These are phyloP conservation scores for Anguilla anguilla DNA, from an alignment of 2,797 vertebrate species.

Conservation along the genomic window DNA sequence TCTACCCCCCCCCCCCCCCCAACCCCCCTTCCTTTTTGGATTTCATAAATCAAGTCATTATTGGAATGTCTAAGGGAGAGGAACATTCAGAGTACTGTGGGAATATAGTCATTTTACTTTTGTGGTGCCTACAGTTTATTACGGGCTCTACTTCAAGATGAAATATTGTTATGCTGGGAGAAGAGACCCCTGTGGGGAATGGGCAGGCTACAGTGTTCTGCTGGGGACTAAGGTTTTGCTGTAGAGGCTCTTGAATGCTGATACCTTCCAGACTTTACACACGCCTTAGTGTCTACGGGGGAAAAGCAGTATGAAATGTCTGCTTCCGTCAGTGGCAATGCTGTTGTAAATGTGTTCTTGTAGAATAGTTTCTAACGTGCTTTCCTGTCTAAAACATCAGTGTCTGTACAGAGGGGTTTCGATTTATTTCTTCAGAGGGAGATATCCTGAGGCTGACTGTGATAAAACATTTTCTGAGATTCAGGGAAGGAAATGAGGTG, in stretches of 20 bases:
- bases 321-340: neutral
- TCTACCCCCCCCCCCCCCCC: too few relatives aligned
- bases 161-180: neutral
- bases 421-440: too few relatives aligned
- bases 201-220: too few relatives aligned
- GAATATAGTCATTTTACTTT: neutral
- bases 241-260: neutral
- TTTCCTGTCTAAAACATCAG: too few relatives aligned
- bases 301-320: neutral
- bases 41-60: neutral
- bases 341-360: neutral
- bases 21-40: neutral
- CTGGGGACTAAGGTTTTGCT: too few relatives aligned
- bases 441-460: too few relatives aligned
- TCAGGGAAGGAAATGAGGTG: too few relatives aligned
- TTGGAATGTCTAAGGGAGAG: neutral
- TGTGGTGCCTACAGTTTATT: neutral
- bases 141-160: neutral
- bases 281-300: too few relatives aligned
- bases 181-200: neutral
- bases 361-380: too few relatives aligned
- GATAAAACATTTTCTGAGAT: too few relatives aligned
- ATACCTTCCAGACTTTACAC: neutral
- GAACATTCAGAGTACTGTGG: neutral
- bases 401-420: too few relatives aligned